phyloP scores from a whole-genome alignment of 2,888 invertebrate genomes.

The Electrophaes corylata region DNA sequence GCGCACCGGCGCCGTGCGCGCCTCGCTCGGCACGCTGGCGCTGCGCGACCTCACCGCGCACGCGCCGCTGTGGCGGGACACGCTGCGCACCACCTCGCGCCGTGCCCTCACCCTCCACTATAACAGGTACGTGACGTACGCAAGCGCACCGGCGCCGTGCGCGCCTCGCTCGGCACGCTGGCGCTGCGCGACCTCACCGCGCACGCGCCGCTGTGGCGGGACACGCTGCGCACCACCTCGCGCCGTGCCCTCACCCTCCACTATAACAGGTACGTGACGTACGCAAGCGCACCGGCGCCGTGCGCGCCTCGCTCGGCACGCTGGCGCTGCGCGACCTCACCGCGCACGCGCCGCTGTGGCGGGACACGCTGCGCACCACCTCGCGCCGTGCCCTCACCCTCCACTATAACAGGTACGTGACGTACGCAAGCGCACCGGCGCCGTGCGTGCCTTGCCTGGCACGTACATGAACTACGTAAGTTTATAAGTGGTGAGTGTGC shows the following conservation, averaged over 20 bases:
- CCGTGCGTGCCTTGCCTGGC: too few relatives aligned
- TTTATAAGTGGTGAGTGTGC: too few relatives aligned
- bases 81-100: conserved; percentile 91
- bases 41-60: conserved; percentile 92
- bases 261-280: conserved; percentile 76
- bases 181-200: conserved; percentile 91
- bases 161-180: conserved; percentile 91
- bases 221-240: conserved; percentile 92
- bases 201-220: conserved; percentile 91
- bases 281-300: too few relatives aligned
- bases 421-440: too few relatives aligned
- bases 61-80: conserved; percentile 91
- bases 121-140: conserved; percentile 52
- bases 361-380: too few relatives aligned
- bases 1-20: conserved; percentile 60
- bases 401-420: too few relatives aligned
- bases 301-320: too few relatives aligned
- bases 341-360: too few relatives aligned
- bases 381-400: too few relatives aligned
- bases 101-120: conserved; percentile 93
- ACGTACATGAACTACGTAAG: too few relatives aligned
- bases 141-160: conserved; percentile 40
- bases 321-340: too few relatives aligned
- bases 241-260: conserved; percentile 92
- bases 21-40: conserved; percentile 91